Conservation (phyloP, 2,113 vertebrate species). For the Potamarius usumacintae region DNA sequence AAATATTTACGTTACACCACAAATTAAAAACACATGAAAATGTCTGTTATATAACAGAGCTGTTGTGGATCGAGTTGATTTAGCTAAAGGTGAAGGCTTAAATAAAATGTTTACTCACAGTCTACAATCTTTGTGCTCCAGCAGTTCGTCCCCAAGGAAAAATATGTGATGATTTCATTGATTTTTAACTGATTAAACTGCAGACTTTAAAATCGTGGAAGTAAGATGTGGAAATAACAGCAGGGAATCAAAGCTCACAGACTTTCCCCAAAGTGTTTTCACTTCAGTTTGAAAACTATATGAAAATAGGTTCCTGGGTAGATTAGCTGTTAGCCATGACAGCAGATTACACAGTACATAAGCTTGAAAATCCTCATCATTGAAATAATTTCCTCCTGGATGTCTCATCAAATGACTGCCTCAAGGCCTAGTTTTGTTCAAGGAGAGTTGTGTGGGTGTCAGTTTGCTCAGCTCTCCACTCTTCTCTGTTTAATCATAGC, state of each 20-base stretch:
- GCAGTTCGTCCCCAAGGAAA: background rate
- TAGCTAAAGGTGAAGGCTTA: background rate
- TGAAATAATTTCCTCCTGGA: conserved; percentile 17
- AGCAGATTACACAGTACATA: conserved; percentile 21
- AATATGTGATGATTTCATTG: conserved; percentile 10
- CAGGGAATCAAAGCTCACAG: conserved; percentile 14
- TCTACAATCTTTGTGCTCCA: background rate
- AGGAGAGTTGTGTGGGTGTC: background rate
- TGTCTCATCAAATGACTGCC: conserved; percentile 8
- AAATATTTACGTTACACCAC: conserved; percentile 7
- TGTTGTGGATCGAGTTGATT: background rate
- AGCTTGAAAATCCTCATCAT: background rate
- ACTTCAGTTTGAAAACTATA: conserved; percentile 34
- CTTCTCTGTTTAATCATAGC: background rate
- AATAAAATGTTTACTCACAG: background rate
- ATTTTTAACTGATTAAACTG: conserved; percentile 38
- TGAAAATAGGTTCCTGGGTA: conserved; percentile 21
- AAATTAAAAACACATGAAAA: background rate
- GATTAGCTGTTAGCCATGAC: conserved; percentile 16
- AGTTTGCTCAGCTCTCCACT: background rate
- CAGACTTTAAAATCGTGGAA: conserved; percentile 22
- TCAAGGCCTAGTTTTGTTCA: conserved; percentile 5
- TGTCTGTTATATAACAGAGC: background rate
- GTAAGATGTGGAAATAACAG: conserved; percentile 22
- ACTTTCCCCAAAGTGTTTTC: background rate